phyloP scores from a whole-genome alignment of 37 sponge, comb jelly and placozoan species.

The Eunapius fragilis region DNA sequence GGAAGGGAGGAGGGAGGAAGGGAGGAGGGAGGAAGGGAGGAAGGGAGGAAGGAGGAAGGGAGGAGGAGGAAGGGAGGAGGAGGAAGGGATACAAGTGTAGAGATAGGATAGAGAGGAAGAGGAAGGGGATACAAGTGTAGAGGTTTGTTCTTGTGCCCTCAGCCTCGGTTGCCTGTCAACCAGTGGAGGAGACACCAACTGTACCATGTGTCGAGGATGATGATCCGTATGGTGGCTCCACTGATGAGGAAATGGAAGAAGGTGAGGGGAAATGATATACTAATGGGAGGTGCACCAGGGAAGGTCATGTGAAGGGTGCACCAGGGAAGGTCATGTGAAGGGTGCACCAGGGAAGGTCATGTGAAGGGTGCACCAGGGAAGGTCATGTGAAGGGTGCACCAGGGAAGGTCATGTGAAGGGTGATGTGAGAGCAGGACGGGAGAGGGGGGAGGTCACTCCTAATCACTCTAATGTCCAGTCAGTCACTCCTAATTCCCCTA shows the following conservation, averaged over 20 bases:
- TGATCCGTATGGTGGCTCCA: slow-evolving; percentile 76
- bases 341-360: not conserved
- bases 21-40: no score
- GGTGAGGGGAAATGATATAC: not conserved
- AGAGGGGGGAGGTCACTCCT: no score
- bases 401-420: no score
- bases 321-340: not conserved
- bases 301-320: not conserved
- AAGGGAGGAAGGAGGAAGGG: not conserved
- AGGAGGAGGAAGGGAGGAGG: not conserved
- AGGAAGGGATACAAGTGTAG: not conserved
- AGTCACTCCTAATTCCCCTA: no score
- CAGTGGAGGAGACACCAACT: not conserved
- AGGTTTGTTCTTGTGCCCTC: not conserved
- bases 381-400: not conserved
- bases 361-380: not conserved
- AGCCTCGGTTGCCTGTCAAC: not conserved
- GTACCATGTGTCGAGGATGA: slow-evolving; percentile 27
- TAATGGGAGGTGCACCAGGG: not conserved
- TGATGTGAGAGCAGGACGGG: no score
- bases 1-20: no score
- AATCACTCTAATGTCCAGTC: no score
- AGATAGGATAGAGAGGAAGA: not conserved
- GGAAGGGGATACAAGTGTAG: no score
- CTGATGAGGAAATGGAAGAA: slow-evolving; percentile 68